phyloP scores from a whole-genome alignment of 2,888 invertebrate genomes.

The Nymphalis urticae region DNA sequence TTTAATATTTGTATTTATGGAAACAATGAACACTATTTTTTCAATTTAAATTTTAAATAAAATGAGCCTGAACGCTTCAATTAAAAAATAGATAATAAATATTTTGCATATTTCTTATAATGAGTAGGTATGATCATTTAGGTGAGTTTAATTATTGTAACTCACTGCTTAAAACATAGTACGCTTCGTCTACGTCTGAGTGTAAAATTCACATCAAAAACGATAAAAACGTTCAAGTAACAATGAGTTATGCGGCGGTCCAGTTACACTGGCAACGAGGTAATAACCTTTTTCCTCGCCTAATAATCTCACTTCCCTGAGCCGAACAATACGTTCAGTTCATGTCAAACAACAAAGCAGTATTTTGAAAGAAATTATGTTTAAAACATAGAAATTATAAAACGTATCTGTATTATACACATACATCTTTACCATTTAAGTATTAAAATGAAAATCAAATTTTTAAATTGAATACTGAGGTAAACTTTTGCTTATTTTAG shows the following conservation, averaged over 20 bases:
- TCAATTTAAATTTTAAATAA: no score
- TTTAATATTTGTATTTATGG: no score
- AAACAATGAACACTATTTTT: no score
- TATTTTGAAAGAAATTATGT: not conserved
- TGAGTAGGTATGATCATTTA: no score
- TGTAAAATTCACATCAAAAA: not conserved
- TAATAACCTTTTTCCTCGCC: constrained; percentile 1
- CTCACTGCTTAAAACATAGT: no score
- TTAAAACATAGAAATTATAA: not conserved
- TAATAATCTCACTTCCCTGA: constrained; percentile 5
- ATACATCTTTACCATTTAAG: not conserved
- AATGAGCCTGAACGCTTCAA: no score
- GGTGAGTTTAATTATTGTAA: no score
- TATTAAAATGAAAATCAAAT: no score
- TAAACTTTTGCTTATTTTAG: no score
- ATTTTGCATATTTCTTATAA: no score
- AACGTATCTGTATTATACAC: not conserved
- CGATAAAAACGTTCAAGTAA: not conserved
- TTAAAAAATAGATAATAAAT: no score
- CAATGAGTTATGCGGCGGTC: not conserved
- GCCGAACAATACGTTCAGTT: not conserved
- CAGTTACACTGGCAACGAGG: not conserved
- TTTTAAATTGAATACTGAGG: no score
- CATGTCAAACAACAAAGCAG: not conserved
- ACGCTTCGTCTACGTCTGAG: not conserved